Base-by-base conservation (phyloP, 2,888 invertebrate species). In the Leucophora obtusa region DNA sequence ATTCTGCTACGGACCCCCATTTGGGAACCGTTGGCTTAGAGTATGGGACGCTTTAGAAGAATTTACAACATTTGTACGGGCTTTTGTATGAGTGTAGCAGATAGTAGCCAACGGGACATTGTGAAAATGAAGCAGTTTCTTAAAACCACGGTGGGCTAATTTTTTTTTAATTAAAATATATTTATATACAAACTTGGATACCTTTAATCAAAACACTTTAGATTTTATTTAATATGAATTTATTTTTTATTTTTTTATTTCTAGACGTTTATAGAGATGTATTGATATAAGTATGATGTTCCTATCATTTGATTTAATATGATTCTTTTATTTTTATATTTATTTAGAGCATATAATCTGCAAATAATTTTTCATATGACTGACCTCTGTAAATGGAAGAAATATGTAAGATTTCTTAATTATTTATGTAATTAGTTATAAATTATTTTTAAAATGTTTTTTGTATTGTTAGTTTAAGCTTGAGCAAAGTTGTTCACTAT, bases 301-400 rank as follows among this genome's bases (percentile, higher is more conserved):
- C 17, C 69, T 58, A n/a, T 43, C 7, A 35, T 11, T 15, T 28
- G 11, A 17, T 35, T 65, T 14, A 2, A 43, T 58, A 58, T 54
- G 17, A 24, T 73, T 58, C 21, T 50, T 21, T 53, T 6, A 1
- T 21, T 28, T 72, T 54, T 50, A 33, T 54, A 50, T 65, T 47
- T 51, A 65, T 84, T 28, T 82, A 85, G 62, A 89, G 86, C 84
- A 86, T 89, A 83, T 86, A 89, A 70, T 89, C 86, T 84, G 85
- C 85, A 85, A 86, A 87, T 84, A 87, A 86, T 82, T 87, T 86
- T 83, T 87, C 85, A 85, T 85, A 87, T 84, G 87, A 86, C 83
- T 86, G 85, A 82, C 86, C 86, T 85, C 86, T 89, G 89, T 80
- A 87, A 86, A 86, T 86, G 86, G 87, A 87, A 80, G 76, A 77